A percentile compares a stretch with the other conserved stretches of the same genome.
These are phyloP conservation scores for Pachyramphus minor DNA, from an alignment of 2,113 vertebrate genomes.

Conservation along the genomic window DNA sequence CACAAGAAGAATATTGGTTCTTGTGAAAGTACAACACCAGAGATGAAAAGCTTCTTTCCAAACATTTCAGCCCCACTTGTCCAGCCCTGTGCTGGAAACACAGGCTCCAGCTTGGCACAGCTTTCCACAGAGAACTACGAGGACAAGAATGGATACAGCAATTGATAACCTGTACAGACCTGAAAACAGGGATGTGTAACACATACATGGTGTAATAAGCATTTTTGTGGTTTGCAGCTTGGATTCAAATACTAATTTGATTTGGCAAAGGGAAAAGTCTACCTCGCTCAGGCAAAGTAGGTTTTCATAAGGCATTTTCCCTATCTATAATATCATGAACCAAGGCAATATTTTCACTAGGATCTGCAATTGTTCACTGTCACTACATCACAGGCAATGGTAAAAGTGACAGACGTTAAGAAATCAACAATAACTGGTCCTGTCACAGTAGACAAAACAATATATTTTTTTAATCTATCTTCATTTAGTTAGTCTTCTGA, in stretches of 20 bases:
- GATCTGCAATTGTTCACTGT: background rate
- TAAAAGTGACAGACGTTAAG: background rate
- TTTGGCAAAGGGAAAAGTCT: background rate
- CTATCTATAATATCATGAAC: background rate
- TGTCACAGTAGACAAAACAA: background rate
- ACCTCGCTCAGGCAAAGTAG: background rate
- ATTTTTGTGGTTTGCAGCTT: background rate
- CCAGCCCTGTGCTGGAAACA: background rate
- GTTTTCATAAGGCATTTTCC: background rate
- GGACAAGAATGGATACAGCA: background rate
- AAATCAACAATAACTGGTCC: background rate
- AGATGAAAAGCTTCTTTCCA: background rate
- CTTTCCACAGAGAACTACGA: background rate
- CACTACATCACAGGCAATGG: background rate
- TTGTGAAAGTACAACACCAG: background rate
- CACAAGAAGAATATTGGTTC: background rate
- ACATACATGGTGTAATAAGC: background rate
- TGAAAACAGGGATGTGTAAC: background rate
- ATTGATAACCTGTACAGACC: background rate
- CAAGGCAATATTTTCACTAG: background rate
- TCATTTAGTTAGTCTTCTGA: background rate
- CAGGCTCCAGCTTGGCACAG: background rate
- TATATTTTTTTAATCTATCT: background rate
- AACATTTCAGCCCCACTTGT: background rate
- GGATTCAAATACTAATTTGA: background rate